phyloP scores from a whole-genome alignment of 2,888 invertebrate genomes.

The Hypercompe scribonia region DNA sequence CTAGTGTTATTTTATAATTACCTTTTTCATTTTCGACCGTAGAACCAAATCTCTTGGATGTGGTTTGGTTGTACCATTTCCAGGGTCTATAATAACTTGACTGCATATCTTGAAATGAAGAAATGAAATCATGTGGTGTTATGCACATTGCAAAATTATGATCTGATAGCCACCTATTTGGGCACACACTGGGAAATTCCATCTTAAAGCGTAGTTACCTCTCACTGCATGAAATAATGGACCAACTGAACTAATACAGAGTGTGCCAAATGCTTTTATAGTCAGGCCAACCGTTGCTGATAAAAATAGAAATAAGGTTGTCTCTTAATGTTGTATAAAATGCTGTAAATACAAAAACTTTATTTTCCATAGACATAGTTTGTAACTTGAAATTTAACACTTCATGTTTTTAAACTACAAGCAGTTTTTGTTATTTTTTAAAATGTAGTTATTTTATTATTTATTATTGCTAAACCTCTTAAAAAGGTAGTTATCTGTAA shows the following conservation, averaged over 20 bases:
- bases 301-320: constrained; percentile 42
- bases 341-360: not conserved
- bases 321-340: constrained; percentile 26
- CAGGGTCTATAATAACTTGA: constrained; percentile 63
- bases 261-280: constrained; percentile 63
- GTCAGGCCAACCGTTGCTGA: constrained; percentile 45
- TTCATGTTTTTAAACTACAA: too few species aligned
- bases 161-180: constrained; percentile 48
- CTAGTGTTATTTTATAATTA: constrained; percentile 86
- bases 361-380: not conserved
- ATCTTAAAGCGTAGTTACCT: constrained; percentile 37
- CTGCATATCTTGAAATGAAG: constrained; percentile 52
- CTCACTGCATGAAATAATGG: constrained; percentile 24
- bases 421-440: too few species aligned
- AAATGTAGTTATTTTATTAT: too few species aligned
- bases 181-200: constrained; percentile 52
- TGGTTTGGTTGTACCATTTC: constrained; percentile 53
- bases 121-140: constrained; percentile 56
- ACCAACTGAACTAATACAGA: constrained; percentile 48
- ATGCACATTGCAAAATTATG: constrained; percentile 50
- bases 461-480: too few species aligned
- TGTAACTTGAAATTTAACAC: not conserved
- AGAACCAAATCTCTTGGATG: constrained; percentile 59
- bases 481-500: too few species aligned
- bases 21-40: constrained; percentile 63